Evolutionary conservation across 2,113 vertebrate species (phyloP).

Genomic region (Oceanites oceanicus): DNA sequence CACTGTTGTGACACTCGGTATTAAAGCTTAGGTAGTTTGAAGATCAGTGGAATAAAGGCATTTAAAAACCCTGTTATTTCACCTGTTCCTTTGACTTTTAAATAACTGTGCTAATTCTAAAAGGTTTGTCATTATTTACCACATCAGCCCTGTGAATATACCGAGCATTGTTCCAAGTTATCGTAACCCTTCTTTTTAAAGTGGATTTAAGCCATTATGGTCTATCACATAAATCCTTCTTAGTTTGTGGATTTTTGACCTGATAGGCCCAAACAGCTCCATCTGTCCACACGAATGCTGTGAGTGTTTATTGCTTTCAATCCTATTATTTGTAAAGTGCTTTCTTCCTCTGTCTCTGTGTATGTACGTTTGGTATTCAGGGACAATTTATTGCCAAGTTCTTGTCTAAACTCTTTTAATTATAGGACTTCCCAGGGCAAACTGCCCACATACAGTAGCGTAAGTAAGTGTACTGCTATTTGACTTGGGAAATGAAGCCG

Average conservation of each 20-base stretch:
- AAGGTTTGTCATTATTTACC: neutral
- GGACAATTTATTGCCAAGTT: neutral
- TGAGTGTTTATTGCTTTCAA: slow-evolving; percentile 16
- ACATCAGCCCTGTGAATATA: neutral
- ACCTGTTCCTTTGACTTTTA: slow-evolving; percentile 29
- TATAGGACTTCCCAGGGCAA: neutral
- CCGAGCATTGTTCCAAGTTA: neutral
- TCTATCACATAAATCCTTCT: slow-evolving; percentile 57
- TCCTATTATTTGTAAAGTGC: slow-evolving; percentile 40
- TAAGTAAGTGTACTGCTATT: neutral
- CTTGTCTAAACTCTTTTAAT: slow-evolving; percentile 19
- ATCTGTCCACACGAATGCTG: neutral
- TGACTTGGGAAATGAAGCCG: slow-evolving; percentile 3
- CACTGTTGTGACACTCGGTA: slow-evolving; percentile 50
- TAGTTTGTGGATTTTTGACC: slow-evolving; percentile 55
- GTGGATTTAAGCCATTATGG: slow-evolving; percentile 1
- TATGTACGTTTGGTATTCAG: neutral
- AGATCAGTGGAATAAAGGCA: neutral
- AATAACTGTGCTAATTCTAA: slow-evolving; percentile 17
- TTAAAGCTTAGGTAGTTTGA: slow-evolving; percentile 27
- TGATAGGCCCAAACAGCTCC: slow-evolving; percentile 34
- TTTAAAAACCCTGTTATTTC: slow-evolving; percentile 13
- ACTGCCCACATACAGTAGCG: neutral
- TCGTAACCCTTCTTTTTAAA: neutral
- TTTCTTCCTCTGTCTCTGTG: neutral